Evolutionary conservation across 2,797 vertebrate species (phyloP).

Genomic region (Poecile montanus): DNA sequence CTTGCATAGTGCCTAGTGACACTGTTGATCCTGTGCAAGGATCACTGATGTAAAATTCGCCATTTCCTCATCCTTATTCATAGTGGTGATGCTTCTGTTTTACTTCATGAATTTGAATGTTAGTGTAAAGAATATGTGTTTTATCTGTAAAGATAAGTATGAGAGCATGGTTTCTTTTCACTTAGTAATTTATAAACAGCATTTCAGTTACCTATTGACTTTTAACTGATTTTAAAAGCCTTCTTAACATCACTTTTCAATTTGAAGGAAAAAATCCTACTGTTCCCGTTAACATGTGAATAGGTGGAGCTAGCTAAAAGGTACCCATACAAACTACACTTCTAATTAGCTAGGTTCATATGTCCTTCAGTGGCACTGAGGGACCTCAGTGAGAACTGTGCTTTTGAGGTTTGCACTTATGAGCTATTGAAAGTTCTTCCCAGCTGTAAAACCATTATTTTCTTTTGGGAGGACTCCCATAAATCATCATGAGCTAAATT

Average conservation of each 20-base stretch:
- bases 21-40: not conserved
- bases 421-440: not conserved
- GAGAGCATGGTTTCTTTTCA: not conserved
- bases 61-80: not conserved
- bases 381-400: not conserved
- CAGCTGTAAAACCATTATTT: not conserved
- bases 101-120: not conserved
- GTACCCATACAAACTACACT: not conserved
- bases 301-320: not conserved
- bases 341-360: not conserved
- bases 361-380: not conserved
- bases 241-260: not conserved
- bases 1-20: not conserved
- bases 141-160: not conserved
- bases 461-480: not conserved
- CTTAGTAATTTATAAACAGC: not conserved
- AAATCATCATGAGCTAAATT: not conserved
- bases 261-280: not conserved
- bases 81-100: not conserved
- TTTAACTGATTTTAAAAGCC: not conserved
- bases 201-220: not conserved
- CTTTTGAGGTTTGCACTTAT: not conserved
- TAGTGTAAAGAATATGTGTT: not conserved
- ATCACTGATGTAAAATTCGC: not conserved
- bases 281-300: not conserved